Conservation (phyloP, 2,888 invertebrate genomes). For the Kryphioiulus occultus region DNA sequence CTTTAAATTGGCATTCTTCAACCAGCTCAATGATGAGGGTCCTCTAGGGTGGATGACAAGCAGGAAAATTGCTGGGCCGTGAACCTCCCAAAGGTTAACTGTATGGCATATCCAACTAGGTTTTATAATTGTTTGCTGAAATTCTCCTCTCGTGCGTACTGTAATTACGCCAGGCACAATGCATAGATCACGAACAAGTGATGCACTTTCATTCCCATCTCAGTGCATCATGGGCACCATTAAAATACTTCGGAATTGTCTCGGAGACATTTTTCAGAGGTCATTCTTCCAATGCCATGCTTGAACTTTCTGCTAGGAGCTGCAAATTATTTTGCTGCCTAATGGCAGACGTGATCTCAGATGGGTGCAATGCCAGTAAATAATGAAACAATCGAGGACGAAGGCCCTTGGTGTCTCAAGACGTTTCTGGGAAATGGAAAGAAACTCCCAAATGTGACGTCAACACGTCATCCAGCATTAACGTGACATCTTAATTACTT, state of each 20-base stretch:
- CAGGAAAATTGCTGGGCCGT: background rate
- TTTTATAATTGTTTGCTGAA: constrained; percentile 35
- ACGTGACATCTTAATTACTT: no score
- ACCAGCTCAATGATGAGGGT: background rate
- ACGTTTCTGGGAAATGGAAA: no score
- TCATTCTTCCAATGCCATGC: background rate
- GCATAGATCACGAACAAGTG: constrained; percentile 31
- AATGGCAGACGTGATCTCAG: constrained; percentile 11
- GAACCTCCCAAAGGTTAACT: constrained; percentile 24
- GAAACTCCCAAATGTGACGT: no score
- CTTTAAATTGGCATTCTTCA: background rate
- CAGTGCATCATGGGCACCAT: background rate
- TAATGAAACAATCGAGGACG: background rate
- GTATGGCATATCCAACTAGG: constrained; percentile 7
- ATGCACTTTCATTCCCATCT: constrained; percentile 20
- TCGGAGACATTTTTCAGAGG: constrained; percentile 1
- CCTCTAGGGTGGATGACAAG: constrained; percentile 4
- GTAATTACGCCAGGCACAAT: background rate
- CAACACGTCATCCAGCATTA: no score
- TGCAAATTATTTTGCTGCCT: background rate
- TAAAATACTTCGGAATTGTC: constrained; percentile 21
- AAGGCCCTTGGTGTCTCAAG: background rate
- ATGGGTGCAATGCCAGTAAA: constrained; percentile 2
- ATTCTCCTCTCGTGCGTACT: constrained; percentile 2
- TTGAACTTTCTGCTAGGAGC: background rate